These are phyloP conservation scores for Serinus canaria DNA, from an alignment of 2,113 vertebrate genomes.

Conservation along the genomic window DNA sequence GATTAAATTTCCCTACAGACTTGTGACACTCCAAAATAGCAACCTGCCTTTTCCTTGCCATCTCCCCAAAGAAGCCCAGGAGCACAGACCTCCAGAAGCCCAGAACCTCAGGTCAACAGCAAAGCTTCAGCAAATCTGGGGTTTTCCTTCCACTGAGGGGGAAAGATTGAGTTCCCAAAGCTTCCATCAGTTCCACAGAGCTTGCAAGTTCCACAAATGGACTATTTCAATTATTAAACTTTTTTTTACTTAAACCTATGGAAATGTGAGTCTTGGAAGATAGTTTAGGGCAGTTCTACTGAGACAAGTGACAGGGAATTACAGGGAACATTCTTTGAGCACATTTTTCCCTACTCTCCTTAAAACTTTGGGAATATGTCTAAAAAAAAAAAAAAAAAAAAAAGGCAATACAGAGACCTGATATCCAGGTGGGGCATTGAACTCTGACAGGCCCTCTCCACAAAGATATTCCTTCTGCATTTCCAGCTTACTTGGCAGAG, in stretches of 20 bases:
- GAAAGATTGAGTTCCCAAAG: rapidly evolving
- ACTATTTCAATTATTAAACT: rapidly evolving
- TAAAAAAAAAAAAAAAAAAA: not conserved
- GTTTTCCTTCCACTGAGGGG: not conserved
- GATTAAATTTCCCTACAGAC: not conserved
- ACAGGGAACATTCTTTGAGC: not conserved
- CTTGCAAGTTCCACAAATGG: not conserved
- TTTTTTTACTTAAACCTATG: not conserved
- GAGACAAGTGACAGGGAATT: not conserved
- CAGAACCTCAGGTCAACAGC: not conserved
- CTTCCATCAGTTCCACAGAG: not conserved
- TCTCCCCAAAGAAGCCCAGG: not conserved
- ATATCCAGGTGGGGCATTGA: rapidly evolving
- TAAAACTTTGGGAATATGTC: rapidly evolving
- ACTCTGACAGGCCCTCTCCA: not conserved
- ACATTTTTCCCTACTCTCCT: too few relatives aligned
- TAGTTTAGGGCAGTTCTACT: not conserved
- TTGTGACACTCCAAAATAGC: not conserved
- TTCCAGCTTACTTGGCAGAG: not conserved
- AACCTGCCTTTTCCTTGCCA: not conserved
- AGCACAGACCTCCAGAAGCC: not conserved
- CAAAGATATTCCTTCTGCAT: not conserved
- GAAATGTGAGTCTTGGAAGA: not conserved
- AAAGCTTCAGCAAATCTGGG: not conserved
- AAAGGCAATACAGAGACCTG: rapidly evolving